phyloP scores from a whole-genome alignment of 2,888 invertebrate genomes.

The Melanostoma mellinum region DNA sequence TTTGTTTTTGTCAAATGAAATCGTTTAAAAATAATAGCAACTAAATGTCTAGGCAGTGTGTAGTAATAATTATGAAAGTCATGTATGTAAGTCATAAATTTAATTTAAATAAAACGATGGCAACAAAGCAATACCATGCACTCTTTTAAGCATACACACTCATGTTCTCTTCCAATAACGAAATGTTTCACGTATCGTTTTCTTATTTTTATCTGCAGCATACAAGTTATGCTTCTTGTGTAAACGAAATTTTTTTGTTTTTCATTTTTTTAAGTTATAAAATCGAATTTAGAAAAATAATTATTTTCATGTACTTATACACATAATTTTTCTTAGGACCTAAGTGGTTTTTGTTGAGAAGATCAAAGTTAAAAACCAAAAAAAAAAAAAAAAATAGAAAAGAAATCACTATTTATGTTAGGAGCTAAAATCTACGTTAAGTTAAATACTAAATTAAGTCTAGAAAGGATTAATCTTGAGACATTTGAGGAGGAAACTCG shows the following conservation, averaged over 20 bases:
- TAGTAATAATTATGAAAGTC: constrained; percentile 31
- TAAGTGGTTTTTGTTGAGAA: constrained; percentile 37
- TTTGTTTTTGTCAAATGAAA: constrained; percentile 38
- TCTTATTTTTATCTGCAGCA: neutral
- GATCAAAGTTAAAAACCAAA: constrained; percentile 28
- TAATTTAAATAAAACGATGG: constrained; percentile 34
- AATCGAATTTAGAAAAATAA: constrained; percentile 26
- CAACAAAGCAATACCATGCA: constrained; percentile 33
- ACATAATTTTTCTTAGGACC: constrained; percentile 35
- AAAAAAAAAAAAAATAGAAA: constrained; percentile 38
- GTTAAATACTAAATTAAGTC: constrained; percentile 42
- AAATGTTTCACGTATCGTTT: constrained; percentile 15
- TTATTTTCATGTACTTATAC: constrained; percentile 27
- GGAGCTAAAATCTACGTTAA: constrained; percentile 40
- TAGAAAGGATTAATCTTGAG: constrained; percentile 61
- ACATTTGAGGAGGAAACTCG: constrained; percentile 76
- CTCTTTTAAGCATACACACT: constrained; percentile 41
- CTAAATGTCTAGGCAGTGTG: constrained; percentile 59
- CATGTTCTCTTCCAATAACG: constrained; percentile 18
- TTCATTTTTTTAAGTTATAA: neutral
- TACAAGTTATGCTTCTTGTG: neutral
- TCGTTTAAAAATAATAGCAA: constrained; percentile 37
- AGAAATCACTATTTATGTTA: constrained; percentile 37
- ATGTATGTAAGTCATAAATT: constrained; percentile 40
- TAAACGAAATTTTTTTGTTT: neutral